These are phyloP conservation scores for Arge pagana DNA, from an alignment of 2,888 invertebrate genomes.

Conservation along the genomic window DNA sequence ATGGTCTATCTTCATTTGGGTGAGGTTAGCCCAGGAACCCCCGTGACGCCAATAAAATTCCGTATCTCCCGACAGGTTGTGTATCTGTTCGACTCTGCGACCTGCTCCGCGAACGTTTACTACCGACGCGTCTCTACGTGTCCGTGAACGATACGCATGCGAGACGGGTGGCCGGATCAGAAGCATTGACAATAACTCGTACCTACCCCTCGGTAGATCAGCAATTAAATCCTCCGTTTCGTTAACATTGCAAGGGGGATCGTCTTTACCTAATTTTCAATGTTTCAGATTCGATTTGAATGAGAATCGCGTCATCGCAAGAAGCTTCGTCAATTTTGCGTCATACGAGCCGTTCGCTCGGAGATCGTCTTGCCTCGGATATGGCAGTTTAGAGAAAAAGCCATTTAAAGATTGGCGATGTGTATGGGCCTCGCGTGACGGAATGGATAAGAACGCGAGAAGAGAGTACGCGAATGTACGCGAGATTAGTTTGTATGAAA, in stretches of 20 bases:
- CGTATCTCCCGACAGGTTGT: slow-evolving; percentile 41
- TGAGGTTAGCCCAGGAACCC: slow-evolving; percentile 39
- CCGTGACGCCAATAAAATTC: slow-evolving; percentile 53
- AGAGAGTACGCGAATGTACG: too few species aligned
- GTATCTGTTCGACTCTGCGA: slow-evolving; percentile 31
- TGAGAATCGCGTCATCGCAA: too few species aligned
- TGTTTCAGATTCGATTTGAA: too few species aligned
- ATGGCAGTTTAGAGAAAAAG: too few species aligned
- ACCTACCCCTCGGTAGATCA: slow-evolving; percentile 14
- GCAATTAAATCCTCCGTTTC: slow-evolving; percentile 6
- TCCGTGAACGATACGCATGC: background rate
- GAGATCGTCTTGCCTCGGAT: too few species aligned
- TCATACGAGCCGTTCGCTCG: too few species aligned
- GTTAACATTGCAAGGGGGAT: slow-evolving; percentile 14
- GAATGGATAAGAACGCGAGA: too few species aligned
- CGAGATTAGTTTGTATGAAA: too few species aligned
- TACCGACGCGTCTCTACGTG: background rate
- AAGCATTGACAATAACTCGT: slow-evolving; percentile 15
- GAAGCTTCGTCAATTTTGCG: too few species aligned
- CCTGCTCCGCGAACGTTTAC: background rate
- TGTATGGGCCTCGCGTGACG: too few species aligned
- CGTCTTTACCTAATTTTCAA: slow-evolving; percentile 12
- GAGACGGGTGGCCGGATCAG: slow-evolving; percentile 1
- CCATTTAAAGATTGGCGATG: too few species aligned
- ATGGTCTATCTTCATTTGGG: slow-evolving; percentile 49